Conservation (phyloP, 2,888 invertebrate species). For the Drosophila maculinotata region DNA sequence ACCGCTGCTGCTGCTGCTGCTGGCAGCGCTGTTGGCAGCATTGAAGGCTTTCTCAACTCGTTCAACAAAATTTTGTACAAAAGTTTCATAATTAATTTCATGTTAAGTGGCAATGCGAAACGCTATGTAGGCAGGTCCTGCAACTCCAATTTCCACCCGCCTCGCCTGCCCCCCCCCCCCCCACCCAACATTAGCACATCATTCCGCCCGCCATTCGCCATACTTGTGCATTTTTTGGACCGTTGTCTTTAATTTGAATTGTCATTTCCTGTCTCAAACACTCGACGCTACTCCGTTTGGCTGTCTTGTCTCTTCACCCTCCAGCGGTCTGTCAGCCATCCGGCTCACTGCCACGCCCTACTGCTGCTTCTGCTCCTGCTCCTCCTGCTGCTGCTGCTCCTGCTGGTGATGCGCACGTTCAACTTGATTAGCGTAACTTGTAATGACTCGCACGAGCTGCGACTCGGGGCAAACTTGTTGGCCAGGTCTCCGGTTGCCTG, state of each 20-base stretch:
- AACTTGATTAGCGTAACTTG: conserved; percentile 80
- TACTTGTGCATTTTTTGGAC: conserved; percentile 34
- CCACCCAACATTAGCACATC: conserved; percentile 27
- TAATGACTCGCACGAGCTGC: conserved; percentile 78
- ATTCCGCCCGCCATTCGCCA: conserved; percentile 11
- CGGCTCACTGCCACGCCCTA: conserved; percentile 45
- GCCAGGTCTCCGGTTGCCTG: conserved; percentile 22
- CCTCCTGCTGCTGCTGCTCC: conserved; percentile 3
- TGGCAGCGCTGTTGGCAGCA: conserved; percentile 25
- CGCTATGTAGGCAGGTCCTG: conserved; percentile 42
- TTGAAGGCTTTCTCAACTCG: conserved; percentile 74
- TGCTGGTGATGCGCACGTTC: conserved; percentile 65
- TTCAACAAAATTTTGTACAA: conserved; percentile 80
- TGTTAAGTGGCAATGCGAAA: conserved; percentile 79
- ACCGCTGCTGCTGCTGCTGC: conserved; percentile 7
- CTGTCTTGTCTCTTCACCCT: conserved; percentile 1
- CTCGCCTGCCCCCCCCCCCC: neutral
- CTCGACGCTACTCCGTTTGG: conserved; percentile 37
- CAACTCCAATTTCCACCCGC: conserved; percentile 15
- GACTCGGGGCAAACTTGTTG: conserved; percentile 53
- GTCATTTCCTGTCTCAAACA: conserved; percentile 79
- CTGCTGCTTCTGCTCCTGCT: neutral
- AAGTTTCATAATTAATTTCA: conserved; percentile 80
- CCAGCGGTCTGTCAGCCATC: conserved; percentile 55
- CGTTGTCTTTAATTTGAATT: conserved; percentile 78